Base-by-base conservation (phyloP, 1,140 invertebrate species). In the Drosophila gunungcola region DNA sequence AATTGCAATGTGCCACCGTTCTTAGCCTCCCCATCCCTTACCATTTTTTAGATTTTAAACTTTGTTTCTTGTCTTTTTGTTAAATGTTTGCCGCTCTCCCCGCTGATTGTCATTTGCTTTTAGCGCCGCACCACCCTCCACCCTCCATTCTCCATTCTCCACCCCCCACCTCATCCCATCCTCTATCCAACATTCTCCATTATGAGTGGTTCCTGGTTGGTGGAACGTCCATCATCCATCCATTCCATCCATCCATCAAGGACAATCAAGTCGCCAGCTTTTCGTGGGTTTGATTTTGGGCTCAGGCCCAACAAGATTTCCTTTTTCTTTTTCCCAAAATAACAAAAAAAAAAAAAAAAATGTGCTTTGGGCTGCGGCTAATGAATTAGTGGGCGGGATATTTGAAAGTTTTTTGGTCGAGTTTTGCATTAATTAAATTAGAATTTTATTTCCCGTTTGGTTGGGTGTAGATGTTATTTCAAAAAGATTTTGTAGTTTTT, bases 31-130 rank as follows among this genome's bases (percentile, higher is more conserved):
- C 9, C 25, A 1, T 0, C 12, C 3, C 41, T 21, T 21, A 65
- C 74, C 29, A 73, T 82, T 82, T 76, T 68, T 76, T 76, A 88
- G 79, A 83, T 88, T 86, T 83, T 76, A 69, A 86, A 86, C 70
- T 79, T 88, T 85, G 63, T 77, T 69, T 85, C 77, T 85, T 85
- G 70, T 67, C 64, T 62, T 73, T 83, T 74, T 77, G 54, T 75
- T 84, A 84, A 84, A 84, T 84, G 81, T 79, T 61, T 69, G 58
- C 61, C 42, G 58, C 58, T 79, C 57, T 38, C 58, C n/a, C 7
- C 42, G 27, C 52, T 57, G 55, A 68, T 78, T 78, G 74, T 77
- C 74, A 60, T 77, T 77, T 77, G 73, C 73, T 77, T 78, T 78
- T 70, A 77, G 73, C 73, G 62, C 46, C 21, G 39, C 52, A 49